Base-by-base conservation (phyloP, 2,113 vertebrate genomes). In the Podiceps cristatus region DNA sequence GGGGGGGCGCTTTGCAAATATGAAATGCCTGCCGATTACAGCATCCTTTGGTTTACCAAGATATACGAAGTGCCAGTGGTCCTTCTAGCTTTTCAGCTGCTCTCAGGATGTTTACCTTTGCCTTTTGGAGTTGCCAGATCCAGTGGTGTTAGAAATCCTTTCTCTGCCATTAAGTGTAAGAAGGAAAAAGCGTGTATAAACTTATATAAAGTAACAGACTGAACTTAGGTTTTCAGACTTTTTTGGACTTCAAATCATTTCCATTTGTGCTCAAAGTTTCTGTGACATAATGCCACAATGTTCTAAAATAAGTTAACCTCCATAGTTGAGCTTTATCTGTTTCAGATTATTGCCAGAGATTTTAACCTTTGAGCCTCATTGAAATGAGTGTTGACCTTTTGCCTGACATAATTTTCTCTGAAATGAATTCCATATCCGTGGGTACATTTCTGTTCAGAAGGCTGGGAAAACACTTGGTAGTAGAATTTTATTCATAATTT, bases 271-370 rank as follows among this genome's bases (percentile, higher is more conserved):
- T 97, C 64, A 87, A 35, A 96, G 52, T 95, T 98, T 97, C 93
- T 96, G 76, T 98, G 96, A 97, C 88, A 72, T 97, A 97, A 96
- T 97, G 73, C 72, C 35, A 91, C 42, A 94, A 4, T 84, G 19
- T 94, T 97, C 80, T 97, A 78, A 97, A 98, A 96, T 67, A 96
- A 94, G 92, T 95, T 96, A 95, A 96, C 66, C 52, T 96, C 71
- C 49, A 22, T 52, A 66, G 50, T 75, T 96, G 44, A 95, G 88
- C 45, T 96, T 96, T 66, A 77, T 96, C 73, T 96, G 60, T 88
- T 98, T 97, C 64, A 8, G 79, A 92, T 97, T 96, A 92, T 88
- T 93, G n/a, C 7, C 45, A 84, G 86, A 79, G 58, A 69, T 85
- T 87, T 96, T 96, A 96, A 82, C 59, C 80, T 93, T 69, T 68